Base-by-base conservation (phyloP, 2,797 vertebrate species). In the Emydoidea blandingii region DNA sequence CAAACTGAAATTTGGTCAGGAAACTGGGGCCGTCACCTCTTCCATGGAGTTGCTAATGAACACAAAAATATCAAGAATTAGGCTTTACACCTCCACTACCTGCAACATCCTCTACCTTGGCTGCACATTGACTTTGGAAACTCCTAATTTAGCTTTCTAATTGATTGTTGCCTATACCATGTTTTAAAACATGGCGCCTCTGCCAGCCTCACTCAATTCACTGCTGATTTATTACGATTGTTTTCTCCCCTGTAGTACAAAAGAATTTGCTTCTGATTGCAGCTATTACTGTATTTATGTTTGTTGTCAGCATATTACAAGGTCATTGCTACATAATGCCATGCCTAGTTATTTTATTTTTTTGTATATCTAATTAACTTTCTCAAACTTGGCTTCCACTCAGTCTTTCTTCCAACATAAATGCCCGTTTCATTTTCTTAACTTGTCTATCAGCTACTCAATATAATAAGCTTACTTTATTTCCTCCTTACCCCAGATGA, bases 31-130 rank as follows among this genome's bases (percentile, higher is more conserved):
- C 41, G 37, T 41, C 10, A 72, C 8, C 21, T 72, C 34, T 80
- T 29, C 53, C 81, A 59, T 25, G 44, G 74, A 78, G 18, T 76
- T 76, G 21, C 41, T 76, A 47, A 83, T 49, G 82, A 91, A 41
- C 8, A 59, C 5, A 59, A 86, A 25, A 34, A 93, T 93, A 85
- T 49, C 74, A 92, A 90, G 82, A 92, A 89, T 79, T 7, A 94
- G 68, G 8, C 16, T 49, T 88, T 83, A 9, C 83, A 72, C 78
- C 8, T 86, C n/a, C n/a, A 47, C 25, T 81, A 86, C 86, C 49
- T 49, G 52, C 31, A 49, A 92, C 86, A 85, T 90, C 18, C 82
- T 87, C 37, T 15, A 81, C 52, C 74, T 92, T 37, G n/a, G 37
- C 62, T 56, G 68, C 65, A 31, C 53, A 72, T 31, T 83, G 78